Base-by-base conservation (phyloP, 2,888 invertebrate genomes). In the Pteria penguin region DNA sequence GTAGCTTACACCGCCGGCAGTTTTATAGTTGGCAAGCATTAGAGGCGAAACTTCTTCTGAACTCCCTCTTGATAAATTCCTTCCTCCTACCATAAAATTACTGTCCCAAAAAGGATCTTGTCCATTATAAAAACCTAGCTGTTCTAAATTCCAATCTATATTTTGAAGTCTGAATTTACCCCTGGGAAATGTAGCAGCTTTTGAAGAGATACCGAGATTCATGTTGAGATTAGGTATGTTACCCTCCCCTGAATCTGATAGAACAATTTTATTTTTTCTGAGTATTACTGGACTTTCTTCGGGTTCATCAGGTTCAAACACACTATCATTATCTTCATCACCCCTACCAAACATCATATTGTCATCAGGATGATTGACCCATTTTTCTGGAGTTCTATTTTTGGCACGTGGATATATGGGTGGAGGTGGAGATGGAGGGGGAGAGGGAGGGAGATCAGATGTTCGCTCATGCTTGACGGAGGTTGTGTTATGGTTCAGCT, bases 1-100 rank as follows among this genome's bases (percentile, higher is more conserved):
- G 86, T 97, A 97, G 63, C 97, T 97, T 0, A 97, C 97, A 81
- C 85, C 89, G 85, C 96, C 97, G 62, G 95, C 94, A 85, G 94
- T 91, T 83, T 91, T 92, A 85, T 92, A 92, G 82, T 91, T 89
- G 57, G 89, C 87, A 54, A 90, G 88, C 81, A 90, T 88, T 69
- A 88, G 82, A 45, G 90, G 89, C n/a, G 90, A 89, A 26, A 89
- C 85, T 72, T 93, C 93, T 31, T 92, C 92, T 2, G 95, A 95
- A 63, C 80, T 83, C 67, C 81, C 74, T 68, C 80, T 80, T 27
- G 82, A 84, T 65, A 78, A 75, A 71, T 76, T 78, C 71, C 83
- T 80, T 68, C 81, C 83, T 32, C 81, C 83, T 26, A 86, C 79
- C n/a, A 75, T 70, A 75, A 88, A 84, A 55, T 82, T 84, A 75